Conservation (phyloP, 2,888 invertebrate species). For the Eurois occulta region DNA sequence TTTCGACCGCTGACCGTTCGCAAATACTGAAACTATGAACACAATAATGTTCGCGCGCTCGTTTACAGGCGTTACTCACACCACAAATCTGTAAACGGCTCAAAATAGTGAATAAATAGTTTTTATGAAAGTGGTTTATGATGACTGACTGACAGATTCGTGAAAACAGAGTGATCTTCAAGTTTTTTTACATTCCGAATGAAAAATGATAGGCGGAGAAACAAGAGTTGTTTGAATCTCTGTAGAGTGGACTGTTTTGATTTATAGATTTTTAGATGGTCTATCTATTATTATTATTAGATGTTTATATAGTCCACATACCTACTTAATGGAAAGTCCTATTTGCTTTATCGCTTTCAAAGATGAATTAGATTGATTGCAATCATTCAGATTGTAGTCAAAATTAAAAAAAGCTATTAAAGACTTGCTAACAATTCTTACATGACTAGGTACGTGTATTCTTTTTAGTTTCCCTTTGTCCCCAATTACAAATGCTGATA, state of each 20-base stretch:
- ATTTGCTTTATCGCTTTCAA: neutral
- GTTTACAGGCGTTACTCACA: constrained; percentile 27
- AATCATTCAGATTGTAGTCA: neutral
- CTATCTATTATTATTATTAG: neutral
- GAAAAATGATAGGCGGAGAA: neutral
- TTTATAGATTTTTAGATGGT: constrained; percentile 2
- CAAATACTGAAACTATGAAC: constrained; percentile 15
- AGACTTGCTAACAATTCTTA: neutral
- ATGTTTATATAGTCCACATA: neutral
- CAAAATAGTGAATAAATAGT: constrained; percentile 38
- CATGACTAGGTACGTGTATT: neutral
- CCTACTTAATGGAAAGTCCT: neutral
- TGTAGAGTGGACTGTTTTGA: constrained; percentile 5
- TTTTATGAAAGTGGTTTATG: constrained; percentile 45
- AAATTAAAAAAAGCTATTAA: constrained; percentile 10
- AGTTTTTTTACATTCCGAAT: constrained; percentile 20
- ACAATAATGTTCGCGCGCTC: constrained; percentile 10
- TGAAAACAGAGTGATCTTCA: constrained; percentile 24
- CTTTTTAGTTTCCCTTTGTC: neutral
- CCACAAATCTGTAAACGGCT: constrained; percentile 23
- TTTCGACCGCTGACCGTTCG: constrained; percentile 7
- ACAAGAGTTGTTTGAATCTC: neutral
- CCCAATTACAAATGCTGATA: neutral
- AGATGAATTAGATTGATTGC: constrained; percentile 4
- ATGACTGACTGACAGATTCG: constrained; percentile 48